Conservation (phyloP, 2,888 invertebrate species). For the Noctua comes region DNA sequence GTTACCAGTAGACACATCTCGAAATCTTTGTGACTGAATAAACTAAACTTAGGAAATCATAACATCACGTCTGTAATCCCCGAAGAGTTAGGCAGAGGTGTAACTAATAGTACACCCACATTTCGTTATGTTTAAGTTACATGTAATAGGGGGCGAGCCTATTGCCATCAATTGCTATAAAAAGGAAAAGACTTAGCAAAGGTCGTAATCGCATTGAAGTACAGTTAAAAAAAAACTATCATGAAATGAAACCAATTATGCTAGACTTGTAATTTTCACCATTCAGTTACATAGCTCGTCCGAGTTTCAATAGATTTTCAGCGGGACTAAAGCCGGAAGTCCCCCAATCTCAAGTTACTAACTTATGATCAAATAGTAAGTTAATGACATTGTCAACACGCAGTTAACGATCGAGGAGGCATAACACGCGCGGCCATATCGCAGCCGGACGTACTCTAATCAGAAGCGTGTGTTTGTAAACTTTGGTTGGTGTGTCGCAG, state of each 20-base stretch:
- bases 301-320: neutral
- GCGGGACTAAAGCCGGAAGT: constrained; percentile 28
- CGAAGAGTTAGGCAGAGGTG: no score
- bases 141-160: neutral
- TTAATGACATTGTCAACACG: constrained; percentile 54
- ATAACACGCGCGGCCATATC: constrained; percentile 59
- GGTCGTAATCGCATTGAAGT: no score
- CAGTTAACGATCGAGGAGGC: constrained; percentile 31
- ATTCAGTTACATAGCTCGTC: neutral
- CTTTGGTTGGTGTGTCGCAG: constrained; percentile 61
- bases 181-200: no score
- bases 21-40: neutral
- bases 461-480: constrained; percentile 73
- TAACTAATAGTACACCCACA: no score
- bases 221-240: neutral
- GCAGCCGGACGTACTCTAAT: constrained; percentile 68
- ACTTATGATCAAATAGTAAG: constrained; percentile 39
- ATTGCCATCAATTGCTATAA: no score
- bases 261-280: neutral
- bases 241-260: neutral
- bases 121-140: no score
- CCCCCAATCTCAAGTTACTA: constrained; percentile 15
- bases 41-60: neutral
- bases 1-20: neutral
- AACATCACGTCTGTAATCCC: no score